Evolutionary conservation across 2,113 vertebrate species (phyloP), one percentile per base, ranked within the genome.

Genomic region (Rhizomys pruinosus): DNA sequence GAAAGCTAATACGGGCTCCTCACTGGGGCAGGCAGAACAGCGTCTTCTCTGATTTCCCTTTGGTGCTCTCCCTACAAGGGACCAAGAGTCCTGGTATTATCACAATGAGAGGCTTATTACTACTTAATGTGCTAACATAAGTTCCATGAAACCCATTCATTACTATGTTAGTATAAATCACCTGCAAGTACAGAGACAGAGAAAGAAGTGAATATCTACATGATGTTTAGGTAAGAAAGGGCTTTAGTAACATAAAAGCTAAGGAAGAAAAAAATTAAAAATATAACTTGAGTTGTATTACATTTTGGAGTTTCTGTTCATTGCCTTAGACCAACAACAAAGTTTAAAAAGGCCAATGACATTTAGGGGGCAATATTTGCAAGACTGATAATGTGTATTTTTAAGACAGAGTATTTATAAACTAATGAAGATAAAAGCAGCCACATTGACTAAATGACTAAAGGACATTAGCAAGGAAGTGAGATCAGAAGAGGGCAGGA

Each of bases 381-480:
- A 73, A 57, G 86, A 47, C 44, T 42, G 12, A 17, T 79, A 72
- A 79, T 32, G 22, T 39, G 11, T 37, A 25, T 42, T 39, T 8
- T 37, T 34, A 73, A 29, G 66, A n/a, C 22, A 42, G 27, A 52
- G 15, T 55, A 44, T 64, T 23, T 79, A 5, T 55, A 86, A 85
- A 73, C 80, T 86, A n/a, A 72, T 90, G 34, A 80, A 90, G 59
- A 10, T 66, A 89, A 90, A 85, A 72, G 80, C 25, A 78, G 63
- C 77, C 39, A 27, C 69, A 68, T 85, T 55, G 78, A 79, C 32
- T 55, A 64, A 17, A 37, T 44, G n/a, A 47, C 39, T n/a, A 57
- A 72, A 72, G 42, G 8, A 34, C n/a, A 37, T 79, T 44, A 80
- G 69, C 0, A 55, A 37, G 52, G 22, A 80, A 94, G 66, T 44